Conservation (phyloP, 2,888 invertebrate genomes). For the Augochlorella aurata region DNA sequence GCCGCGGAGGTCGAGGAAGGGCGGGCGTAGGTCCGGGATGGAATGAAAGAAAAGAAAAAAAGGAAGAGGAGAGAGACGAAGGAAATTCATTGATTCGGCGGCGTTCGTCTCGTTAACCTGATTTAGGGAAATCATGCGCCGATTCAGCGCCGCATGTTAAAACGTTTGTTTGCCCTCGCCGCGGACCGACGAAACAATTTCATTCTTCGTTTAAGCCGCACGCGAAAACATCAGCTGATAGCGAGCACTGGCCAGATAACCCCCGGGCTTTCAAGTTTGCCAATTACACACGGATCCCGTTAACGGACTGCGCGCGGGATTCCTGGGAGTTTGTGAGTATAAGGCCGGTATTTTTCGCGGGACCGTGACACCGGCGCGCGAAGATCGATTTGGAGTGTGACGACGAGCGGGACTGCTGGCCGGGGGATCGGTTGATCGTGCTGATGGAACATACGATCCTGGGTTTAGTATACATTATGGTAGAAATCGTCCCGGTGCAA, state of each 20-base stretch:
- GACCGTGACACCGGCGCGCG: too few species aligned
- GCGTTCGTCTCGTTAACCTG: conserved; percentile 67
- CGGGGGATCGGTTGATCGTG: not conserved
- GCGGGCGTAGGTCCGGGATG: not conserved
- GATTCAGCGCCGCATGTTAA: conserved; percentile 44
- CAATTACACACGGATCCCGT: not conserved
- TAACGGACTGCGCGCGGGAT: not conserved
- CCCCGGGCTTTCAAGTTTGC: conserved; percentile 25
- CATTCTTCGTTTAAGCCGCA: conserved; percentile 58
- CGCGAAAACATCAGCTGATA: conserved; percentile 50
- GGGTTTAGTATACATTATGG: not conserved
- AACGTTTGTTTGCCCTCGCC: conserved; percentile 46
- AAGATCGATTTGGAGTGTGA: not conserved
- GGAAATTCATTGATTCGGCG: conserved; percentile 59
- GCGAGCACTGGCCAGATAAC: conserved; percentile 9
- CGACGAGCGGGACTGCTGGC: not conserved
- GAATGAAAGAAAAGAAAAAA: not conserved
- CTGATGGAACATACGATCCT: not conserved
- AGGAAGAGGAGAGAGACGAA: conserved; percentile 10
- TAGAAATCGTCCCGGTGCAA: not conserved
- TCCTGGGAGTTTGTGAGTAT: not conserved
- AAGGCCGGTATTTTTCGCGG: not conserved
- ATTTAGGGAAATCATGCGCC: conserved; percentile 63
- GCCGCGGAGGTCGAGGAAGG: not conserved
- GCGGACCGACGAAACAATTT: conserved; percentile 60